Evolutionary conservation across 92 coral and sea anemone species (phyloP).

Genomic region (Zoanthus sansibaricus): DNA sequence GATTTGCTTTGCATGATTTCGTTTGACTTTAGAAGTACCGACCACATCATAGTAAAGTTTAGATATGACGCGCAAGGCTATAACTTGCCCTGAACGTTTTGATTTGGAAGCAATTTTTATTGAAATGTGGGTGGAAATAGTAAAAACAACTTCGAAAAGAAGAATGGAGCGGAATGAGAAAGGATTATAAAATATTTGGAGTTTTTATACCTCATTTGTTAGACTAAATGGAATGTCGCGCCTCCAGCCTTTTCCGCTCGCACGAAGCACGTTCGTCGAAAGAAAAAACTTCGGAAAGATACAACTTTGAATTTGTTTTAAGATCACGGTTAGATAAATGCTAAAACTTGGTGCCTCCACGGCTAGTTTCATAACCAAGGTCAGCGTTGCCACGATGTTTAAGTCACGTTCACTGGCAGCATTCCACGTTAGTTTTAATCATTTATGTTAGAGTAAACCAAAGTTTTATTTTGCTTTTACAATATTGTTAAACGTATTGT

Average conservation of each 20-base stretch:
- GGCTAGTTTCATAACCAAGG: slow-evolving; percentile 15
- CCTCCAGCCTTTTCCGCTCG: slow-evolving; percentile 14
- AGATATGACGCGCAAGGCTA: slow-evolving; percentile 26
- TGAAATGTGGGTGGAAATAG: slow-evolving; percentile 20
- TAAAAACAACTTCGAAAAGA: background rate
- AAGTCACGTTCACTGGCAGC: slow-evolving; percentile 34
- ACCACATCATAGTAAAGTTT: background rate
- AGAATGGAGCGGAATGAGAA: background rate
- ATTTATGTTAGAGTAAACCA: background rate
- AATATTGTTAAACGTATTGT: background rate
- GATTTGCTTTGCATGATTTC: slow-evolving; percentile 22
- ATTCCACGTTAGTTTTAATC: background rate
- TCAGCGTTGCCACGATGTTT: background rate
- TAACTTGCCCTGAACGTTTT: background rate
- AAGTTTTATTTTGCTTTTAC: background rate
- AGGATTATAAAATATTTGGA: slow-evolving; percentile 10
- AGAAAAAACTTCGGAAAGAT: background rate
- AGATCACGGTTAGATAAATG: slow-evolving; percentile 19
- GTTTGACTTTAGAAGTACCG: slow-evolving; percentile 15
- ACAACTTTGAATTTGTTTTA: slow-evolving; percentile 4
- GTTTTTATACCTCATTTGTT: background rate
- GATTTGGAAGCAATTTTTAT: background rate
- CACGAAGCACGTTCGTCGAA: background rate
- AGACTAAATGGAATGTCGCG: slow-evolving; percentile 40
- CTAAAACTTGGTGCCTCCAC: slow-evolving; percentile 24